Evolutionary conservation across 2,113 vertebrate species (phyloP), one percentile per base, ranked within the genome.

Genomic region (Catagonus wagneri): DNA sequence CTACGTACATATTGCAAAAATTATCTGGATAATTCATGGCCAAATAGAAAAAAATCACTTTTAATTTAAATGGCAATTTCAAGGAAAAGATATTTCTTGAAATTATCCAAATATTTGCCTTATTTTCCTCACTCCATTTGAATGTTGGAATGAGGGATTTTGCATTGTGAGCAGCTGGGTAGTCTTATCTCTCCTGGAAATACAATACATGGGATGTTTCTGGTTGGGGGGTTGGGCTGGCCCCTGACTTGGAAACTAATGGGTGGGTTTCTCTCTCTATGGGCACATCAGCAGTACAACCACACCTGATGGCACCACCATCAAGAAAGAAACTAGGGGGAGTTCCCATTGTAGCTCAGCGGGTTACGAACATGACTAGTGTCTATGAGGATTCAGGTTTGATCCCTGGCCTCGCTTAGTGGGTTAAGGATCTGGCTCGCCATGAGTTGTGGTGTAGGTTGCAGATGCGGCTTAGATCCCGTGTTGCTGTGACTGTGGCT

Each of bases 51-150:
- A 79, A 79, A 89, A 78, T 3, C 22, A 72, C 27, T 83, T n/a
- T n/a, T n/a, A 52, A 90, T 90, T 94, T 61, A 91, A 89, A 89
- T 92, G 39, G 25, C 65, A 83, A 83, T 71, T 81, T 86, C 32
- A 79, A 92, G 54, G n/a, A 34, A 89, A 93, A 85, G 23, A 78
- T 3, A 15, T 79, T 58, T 89, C 63, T 69, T 85, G 56, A 92
- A 79, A 72, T 86, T 92, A 50, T 68, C 29, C 50, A 83, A 65
- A 83, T 92, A 39, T 66, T 85, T 54, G 22, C 58, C 63, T 69
- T 52, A 58, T 29, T 80, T 88, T 58, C 29, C 58, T 34, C 16
- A 39, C 56, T 83, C 3, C n/a, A 54, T 56, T 29, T 52, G 23
- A 52, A 23, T 23, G 1, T 32, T 52, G 32, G 29, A 60, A 84